Conservation (phyloP, 2,888 invertebrate species). For the Pyrrhia umbra region DNA sequence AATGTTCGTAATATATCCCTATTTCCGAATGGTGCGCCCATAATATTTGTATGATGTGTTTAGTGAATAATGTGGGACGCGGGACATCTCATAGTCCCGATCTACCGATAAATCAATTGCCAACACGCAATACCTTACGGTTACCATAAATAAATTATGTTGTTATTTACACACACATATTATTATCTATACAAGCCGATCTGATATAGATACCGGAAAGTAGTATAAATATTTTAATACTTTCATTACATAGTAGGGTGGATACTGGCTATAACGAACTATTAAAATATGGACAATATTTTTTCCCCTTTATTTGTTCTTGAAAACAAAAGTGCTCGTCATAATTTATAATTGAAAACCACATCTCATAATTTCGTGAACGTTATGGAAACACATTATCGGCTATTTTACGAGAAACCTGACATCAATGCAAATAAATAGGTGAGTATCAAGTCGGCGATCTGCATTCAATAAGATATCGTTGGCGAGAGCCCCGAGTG, state of each 20-base stretch:
- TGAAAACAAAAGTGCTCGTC: neutral
- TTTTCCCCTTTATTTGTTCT: neutral
- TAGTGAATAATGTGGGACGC: slow-evolving; percentile 81
- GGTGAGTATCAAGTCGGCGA: slow-evolving; percentile 67
- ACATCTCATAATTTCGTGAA: neutral
- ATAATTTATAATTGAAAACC: neutral
- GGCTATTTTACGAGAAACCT: slow-evolving; percentile 24
- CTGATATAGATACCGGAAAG: slow-evolving; percentile 7
- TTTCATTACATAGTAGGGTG: neutral
- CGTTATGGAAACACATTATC: neutral
- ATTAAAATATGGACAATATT: neutral
- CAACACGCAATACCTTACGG: slow-evolving; percentile 73
- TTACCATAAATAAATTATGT: slow-evolving; percentile 70
- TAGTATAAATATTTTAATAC: slow-evolving; percentile 2
- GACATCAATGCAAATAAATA: slow-evolving; percentile 67
- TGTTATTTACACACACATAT: slow-evolving; percentile 52
- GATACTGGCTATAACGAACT: neutral
- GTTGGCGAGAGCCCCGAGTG: slow-evolving; percentile 78
- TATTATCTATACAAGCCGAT: slow-evolving; percentile 6
- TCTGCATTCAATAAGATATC: slow-evolving; percentile 81
- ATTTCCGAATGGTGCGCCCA: slow-evolving; percentile 72
- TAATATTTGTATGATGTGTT: slow-evolving; percentile 79
- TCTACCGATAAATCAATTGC: slow-evolving; percentile 85
- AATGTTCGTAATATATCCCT: slow-evolving; percentile 66
- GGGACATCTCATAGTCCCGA: slow-evolving; percentile 79